Evolutionary conservation across 2,113 vertebrate species (phyloP).

Genomic region (Mus spicilegus): DNA sequence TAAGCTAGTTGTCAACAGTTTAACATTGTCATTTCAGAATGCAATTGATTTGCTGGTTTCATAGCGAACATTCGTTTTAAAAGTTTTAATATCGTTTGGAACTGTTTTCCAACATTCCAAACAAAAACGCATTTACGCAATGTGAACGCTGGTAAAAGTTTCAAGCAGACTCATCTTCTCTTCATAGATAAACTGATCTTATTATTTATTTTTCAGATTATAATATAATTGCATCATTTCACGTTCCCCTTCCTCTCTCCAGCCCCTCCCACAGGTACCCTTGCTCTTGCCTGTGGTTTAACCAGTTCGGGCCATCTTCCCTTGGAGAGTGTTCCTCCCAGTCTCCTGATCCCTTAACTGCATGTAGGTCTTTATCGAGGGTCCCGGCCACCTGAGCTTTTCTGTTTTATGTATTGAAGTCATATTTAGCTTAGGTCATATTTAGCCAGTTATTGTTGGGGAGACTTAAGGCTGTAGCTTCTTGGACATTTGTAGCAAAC

Average conservation of each 20-base stretch:
- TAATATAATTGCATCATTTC: background rate
- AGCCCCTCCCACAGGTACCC: background rate
- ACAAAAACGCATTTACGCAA: background rate
- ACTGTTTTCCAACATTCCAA: constrained; percentile 7
- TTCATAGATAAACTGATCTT: background rate
- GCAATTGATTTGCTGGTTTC: background rate
- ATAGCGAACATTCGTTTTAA: constrained; percentile 3
- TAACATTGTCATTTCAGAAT: constrained; percentile 13
- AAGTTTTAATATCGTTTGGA: constrained; percentile 5
- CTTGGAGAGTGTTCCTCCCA: too few relatives aligned
- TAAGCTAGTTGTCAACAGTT: constrained; percentile 12
- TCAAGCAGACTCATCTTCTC: background rate
- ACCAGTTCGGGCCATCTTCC: background rate
- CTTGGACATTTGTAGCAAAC: background rate
- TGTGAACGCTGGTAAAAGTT: constrained; percentile 19
- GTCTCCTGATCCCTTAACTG: background rate
- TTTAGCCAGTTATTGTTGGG: background rate
- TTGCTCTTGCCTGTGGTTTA: background rate
- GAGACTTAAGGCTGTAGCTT: background rate
- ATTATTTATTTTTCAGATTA: background rate
- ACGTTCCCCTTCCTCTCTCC: background rate
- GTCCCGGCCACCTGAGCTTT: background rate
- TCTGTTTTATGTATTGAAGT: background rate
- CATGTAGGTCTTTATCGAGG: background rate
- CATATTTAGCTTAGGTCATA: background rate